Evolutionary conservation across 2,113 vertebrate genomes (phyloP).

Genomic region (Podarcis raffonei): DNA sequence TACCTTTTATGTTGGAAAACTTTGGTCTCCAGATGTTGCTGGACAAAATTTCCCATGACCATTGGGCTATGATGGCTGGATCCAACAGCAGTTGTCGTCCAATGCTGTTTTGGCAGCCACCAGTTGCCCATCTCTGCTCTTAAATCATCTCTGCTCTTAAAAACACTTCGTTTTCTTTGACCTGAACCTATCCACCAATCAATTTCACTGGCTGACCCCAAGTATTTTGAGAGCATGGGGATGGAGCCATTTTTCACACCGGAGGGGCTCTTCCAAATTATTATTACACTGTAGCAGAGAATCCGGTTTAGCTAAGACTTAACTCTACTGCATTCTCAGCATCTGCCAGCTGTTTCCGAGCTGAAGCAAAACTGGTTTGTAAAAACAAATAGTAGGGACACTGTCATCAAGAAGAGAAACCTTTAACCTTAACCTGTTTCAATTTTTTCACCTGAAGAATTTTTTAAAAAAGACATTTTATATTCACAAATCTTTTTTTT

Average conservation of each 20-base stretch:
- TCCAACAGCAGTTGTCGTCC: too few species aligned
- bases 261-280: neutral
- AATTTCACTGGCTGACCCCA: neutral
- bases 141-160: too few species aligned
- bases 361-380: neutral
- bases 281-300: neutral
- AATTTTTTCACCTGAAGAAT: slow-evolving; percentile 32
- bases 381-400: too few species aligned
- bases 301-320: neutral
- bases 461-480: slow-evolving; percentile 20
- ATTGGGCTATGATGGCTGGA: too few species aligned
- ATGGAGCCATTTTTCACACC: neutral
- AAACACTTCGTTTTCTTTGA: neutral
- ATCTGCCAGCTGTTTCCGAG: neutral
- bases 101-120: too few species aligned
- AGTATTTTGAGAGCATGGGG: neutral
- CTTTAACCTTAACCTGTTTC: neutral
- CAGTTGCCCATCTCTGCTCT: too few species aligned
- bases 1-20: too few species aligned
- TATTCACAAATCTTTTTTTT: neutral
- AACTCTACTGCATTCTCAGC: neutral
- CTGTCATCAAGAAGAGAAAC: neutral
- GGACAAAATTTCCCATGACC: too few species aligned
- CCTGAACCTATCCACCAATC: neutral
- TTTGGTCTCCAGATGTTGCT: too few species aligned